Conservation (phyloP, 1,140 invertebrate genomes). For the Nylanderia fulva region DNA sequence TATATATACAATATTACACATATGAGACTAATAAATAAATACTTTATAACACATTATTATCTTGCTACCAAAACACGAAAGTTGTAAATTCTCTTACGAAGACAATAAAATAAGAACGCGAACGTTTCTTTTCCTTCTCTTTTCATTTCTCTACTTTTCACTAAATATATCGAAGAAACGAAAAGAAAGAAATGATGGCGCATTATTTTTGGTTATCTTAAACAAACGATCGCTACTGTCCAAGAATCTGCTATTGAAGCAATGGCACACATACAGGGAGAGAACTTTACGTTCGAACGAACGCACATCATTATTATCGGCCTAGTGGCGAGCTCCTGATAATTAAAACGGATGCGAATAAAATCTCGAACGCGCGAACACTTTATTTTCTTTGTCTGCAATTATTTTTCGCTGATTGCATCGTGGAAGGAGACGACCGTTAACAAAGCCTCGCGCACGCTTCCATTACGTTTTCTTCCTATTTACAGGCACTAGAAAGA, state of each 20-base stretch:
- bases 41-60: background rate
- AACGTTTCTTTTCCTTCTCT: background rate
- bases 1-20: background rate
- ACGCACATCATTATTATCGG: conserved; percentile 73
- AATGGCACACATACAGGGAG: background rate
- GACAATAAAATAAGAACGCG: background rate
- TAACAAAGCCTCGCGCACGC: background rate
- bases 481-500: conserved; percentile 5
- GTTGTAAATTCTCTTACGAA: background rate
- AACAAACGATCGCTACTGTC: conserved; percentile 66
- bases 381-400: conserved; percentile 56
- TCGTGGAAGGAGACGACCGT: conserved; percentile 23
- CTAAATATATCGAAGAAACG: conserved; percentile 9
- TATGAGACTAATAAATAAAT: background rate
- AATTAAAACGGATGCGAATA: conserved; percentile 75
- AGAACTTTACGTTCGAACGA: conserved; percentile 35
- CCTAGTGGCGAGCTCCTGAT: conserved; percentile 70
- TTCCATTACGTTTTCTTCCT: conserved; percentile 52
- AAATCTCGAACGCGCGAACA: conserved; percentile 39
- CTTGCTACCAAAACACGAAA: background rate
- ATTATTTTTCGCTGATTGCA: conserved; percentile 64
- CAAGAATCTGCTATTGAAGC: conserved; percentile 8
- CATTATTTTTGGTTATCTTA: conserved; percentile 62
- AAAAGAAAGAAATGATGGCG: conserved; percentile 32
- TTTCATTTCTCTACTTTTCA: conserved; percentile 3